Conservation (phyloP, 1,140 invertebrate genomes). For the Drosophila yakuba region DNA sequence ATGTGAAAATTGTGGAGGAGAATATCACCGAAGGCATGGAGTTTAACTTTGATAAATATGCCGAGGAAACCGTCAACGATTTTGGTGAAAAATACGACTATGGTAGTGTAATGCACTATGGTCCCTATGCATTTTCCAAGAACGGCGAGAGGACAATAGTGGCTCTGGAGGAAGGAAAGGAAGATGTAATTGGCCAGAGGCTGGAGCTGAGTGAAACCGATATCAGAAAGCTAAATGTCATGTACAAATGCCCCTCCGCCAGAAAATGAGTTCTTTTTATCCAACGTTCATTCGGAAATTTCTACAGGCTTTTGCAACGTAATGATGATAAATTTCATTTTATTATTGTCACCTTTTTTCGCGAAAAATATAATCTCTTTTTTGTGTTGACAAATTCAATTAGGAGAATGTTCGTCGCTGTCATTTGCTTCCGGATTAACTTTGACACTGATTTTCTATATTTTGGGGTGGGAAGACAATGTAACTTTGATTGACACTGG, state of each 20-base stretch:
- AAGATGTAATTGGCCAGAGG: conserved; percentile 87
- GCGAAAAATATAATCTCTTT: conserved; percentile 36
- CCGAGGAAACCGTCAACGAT: conserved; percentile 84
- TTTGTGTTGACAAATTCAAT: conserved; percentile 45
- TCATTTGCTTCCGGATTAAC: conserved; percentile 22
- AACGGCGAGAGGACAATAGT: conserved; percentile 90
- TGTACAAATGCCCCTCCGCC: conserved; percentile 86
- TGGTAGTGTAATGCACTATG: conserved; percentile 92
- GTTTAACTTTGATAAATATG: conserved; percentile 87
- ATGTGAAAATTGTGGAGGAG: conserved; percentile 86
- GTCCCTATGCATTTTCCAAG: conserved; percentile 88
- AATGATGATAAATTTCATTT: conserved; percentile 40
- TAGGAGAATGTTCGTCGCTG: conserved; percentile 21
- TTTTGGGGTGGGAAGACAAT: conserved; percentile 5
- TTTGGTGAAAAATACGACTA: conserved; percentile 87
- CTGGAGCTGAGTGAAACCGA: conserved; percentile 88
- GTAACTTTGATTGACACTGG: conserved; percentile 5
- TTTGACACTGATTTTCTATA: conserved; percentile 11
- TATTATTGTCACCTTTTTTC: conserved; percentile 2
- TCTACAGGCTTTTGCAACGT: conserved; percentile 2
- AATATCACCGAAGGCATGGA: conserved; percentile 86
- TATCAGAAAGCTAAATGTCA: conserved; percentile 87
- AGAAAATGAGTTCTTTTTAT: neutral
- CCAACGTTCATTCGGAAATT: neutral
- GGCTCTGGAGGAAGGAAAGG: conserved; percentile 73